These are phyloP conservation scores for Schlechtendalia chinensis DNA, from an alignment of 1,140 invertebrate species.

Conservation along the genomic window DNA sequence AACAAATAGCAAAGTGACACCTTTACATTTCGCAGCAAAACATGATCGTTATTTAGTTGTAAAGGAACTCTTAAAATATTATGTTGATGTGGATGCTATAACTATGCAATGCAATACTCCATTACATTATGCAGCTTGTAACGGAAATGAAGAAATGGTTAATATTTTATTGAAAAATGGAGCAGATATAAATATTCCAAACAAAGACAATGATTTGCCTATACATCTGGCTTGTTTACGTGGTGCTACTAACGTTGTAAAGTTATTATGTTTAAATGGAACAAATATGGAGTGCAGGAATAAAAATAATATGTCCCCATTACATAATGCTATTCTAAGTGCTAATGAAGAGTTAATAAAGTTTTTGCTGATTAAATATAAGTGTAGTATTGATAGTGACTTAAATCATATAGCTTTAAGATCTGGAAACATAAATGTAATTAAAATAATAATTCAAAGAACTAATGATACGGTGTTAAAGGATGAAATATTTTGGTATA, in stretches of 20 bases:
- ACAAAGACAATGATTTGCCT: conserved; percentile 41
- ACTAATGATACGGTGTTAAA: conserved; percentile 6
- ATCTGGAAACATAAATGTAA: conserved; percentile 14
- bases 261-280: conserved; percentile 32
- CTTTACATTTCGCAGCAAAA: conserved; percentile 45
- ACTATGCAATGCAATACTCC: conserved; percentile 44
- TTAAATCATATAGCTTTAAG: conserved; percentile 31
- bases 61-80: conserved; percentile 18
- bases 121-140: conserved; percentile 45
- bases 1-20: conserved; percentile 37
- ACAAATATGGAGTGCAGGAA: conserved; percentile 38
- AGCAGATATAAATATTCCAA: conserved; percentile 36
- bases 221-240: conserved; percentile 40
- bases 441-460: conserved; percentile 39
- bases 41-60: conserved; percentile 27
- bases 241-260: conserved; percentile 24
- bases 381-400: conserved; percentile 24
- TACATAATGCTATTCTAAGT: conserved; percentile 37
- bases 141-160: conserved; percentile 48
- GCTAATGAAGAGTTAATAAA: conserved; percentile 23
- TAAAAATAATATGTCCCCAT: conserved; percentile 40
- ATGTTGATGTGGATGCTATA: conserved; percentile 27
- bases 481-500: conserved; percentile 30
- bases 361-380: conserved; percentile 26
- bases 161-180: conserved; percentile 42